Evolutionary conservation across 2,113 vertebrate species (phyloP).

Genomic region (Silurus meridionalis): DNA sequence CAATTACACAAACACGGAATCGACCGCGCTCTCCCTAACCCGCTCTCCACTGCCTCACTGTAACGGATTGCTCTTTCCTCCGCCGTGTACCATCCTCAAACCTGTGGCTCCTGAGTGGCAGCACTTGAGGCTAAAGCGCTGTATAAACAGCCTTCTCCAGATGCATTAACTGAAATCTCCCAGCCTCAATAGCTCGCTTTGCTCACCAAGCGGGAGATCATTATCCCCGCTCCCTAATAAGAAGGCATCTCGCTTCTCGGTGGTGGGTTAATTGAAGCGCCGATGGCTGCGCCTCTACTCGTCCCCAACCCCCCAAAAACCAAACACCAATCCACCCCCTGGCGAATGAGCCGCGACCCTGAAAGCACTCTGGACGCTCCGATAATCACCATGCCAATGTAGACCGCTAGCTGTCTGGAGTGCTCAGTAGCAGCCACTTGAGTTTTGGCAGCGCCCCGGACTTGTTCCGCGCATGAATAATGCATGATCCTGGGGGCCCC

Average conservation of each 20-base stretch:
- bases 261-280: slow-evolving; percentile 68
- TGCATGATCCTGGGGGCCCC: slow-evolving; percentile 54
- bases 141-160: slow-evolving; percentile 59
- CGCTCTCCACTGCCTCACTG: slow-evolving; percentile 13
- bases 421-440: slow-evolving; percentile 65
- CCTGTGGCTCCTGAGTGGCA: background rate
- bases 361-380: slow-evolving; percentile 41
- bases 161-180: slow-evolving; percentile 44
- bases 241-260: slow-evolving; percentile 64
- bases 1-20: background rate
- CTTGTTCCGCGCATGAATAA: slow-evolving; percentile 64
- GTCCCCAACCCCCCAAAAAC: slow-evolving; percentile 27
- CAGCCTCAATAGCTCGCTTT: slow-evolving; percentile 33
- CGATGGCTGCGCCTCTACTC: slow-evolving; percentile 54
- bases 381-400: slow-evolving; percentile 68
- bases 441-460: slow-evolving; percentile 58
- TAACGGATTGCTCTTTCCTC: slow-evolving; percentile 1
- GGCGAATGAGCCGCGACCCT: slow-evolving; percentile 58
- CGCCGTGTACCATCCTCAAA: background rate
- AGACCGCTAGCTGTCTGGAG: slow-evolving; percentile 43
- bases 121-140: slow-evolving; percentile 52
- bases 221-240: slow-evolving; percentile 63
- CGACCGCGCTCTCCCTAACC: background rate
- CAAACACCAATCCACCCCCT: background rate
- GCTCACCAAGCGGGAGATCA: slow-evolving; percentile 57